These are phyloP conservation scores for Menidia menidia DNA, from an alignment of 2,797 vertebrate genomes.

Conservation along the genomic window DNA sequence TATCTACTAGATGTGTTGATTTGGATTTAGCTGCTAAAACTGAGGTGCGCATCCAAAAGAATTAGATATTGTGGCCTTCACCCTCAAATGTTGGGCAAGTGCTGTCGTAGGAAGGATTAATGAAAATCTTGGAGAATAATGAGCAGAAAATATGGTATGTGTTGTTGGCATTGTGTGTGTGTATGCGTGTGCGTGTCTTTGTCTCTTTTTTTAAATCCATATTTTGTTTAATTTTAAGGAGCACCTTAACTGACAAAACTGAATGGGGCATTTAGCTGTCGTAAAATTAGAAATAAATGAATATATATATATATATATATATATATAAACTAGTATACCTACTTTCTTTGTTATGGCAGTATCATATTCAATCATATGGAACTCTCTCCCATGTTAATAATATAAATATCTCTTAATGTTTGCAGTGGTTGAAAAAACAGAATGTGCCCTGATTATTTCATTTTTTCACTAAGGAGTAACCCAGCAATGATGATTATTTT, in stretches of 20 bases:
- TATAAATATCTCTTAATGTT: not conserved
- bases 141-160: constrained; percentile 31
- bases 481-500: not conserved
- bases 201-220: not conserved
- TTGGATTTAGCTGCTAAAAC: constrained; percentile 43
- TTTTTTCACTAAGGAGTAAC: not conserved
- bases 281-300: not conserved
- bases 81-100: constrained; percentile 34
- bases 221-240: constrained; percentile 25
- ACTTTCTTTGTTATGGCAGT: not conserved
- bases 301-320: no score
- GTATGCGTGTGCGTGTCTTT: not conserved
- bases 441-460: not conserved
- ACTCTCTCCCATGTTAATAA: not conserved
- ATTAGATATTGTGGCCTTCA: constrained; percentile 61
- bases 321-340: not conserved
- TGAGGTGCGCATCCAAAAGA: constrained; percentile 25
- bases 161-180: constrained; percentile 28
- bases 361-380: not conserved
- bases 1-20: constrained; percentile 6
- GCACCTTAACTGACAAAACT: constrained; percentile 20
- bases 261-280: not conserved
- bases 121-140: constrained; percentile 12
- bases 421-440: not conserved
- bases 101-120: constrained; percentile 14